These are phyloP conservation scores for Hozukius guyotensis DNA, from an alignment of 2,797 vertebrate genomes.

Conservation along the genomic window DNA sequence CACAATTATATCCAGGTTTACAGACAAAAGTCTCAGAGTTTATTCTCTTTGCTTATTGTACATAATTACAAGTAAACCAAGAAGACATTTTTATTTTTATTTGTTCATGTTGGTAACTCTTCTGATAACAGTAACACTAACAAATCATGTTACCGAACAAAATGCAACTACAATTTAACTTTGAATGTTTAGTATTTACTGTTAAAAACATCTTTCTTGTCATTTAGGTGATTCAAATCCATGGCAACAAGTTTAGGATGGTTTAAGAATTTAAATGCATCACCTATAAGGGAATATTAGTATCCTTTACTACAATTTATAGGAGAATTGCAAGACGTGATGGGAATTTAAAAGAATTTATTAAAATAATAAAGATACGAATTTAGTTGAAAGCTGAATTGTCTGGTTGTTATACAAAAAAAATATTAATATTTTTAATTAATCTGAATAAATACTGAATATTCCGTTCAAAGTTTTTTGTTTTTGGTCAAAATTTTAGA, in stretches of 20 bases:
- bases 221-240: too few species aligned
- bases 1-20: background rate
- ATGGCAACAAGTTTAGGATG: too few species aligned
- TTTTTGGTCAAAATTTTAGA: background rate
- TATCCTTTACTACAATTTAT: too few species aligned
- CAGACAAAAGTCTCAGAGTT: background rate
- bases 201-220: too few species aligned
- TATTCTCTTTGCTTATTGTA: background rate
- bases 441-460: background rate
- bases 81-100: background rate
- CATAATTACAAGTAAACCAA: background rate
- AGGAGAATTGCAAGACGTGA: too few species aligned
- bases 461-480: background rate
- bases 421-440: background rate
- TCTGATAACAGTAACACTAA: background rate
- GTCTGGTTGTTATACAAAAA: background rate
- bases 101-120: background rate
- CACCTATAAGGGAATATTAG: too few species aligned
- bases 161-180: too few species aligned
- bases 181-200: too few species aligned
- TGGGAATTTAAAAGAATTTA: too few species aligned
- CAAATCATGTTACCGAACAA: background rate
- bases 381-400: too few species aligned
- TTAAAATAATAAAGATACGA: too few species aligned
- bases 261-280: too few species aligned